Evolutionary conservation across 1,140 invertebrate species (phyloP), one percentile per base, ranked within the genome.

Genomic region (Chrysomallon squamiferum): DNA sequence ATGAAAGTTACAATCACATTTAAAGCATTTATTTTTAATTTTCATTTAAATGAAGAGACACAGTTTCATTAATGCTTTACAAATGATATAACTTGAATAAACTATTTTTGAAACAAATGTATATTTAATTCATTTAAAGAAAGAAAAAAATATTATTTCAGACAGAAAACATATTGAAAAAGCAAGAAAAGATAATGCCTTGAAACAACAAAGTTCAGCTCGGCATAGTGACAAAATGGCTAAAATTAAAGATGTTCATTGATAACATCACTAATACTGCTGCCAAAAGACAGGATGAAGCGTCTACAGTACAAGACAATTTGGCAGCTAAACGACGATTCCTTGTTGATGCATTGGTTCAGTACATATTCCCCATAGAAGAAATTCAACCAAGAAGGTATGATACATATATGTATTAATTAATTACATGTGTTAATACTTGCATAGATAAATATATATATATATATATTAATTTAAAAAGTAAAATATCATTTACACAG

Each of bases 281-380:
- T 49, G 52, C 54, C 13, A 64, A 67, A 13, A 67, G 65, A 65
- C 18, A 60, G 25, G 47, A 49, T 9, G 15, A 43, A 2, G 29
- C 64, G 3, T 27, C 58, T 13, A 20, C 35, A 32, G 52, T 45
- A 3, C 30, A 63, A 2, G 59, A 66, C 29, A 60, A 60, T 20
- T 59, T 75, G 22, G 52, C 56, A 9, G 29, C 22, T 13, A 49
- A 66, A 43, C 86, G 90, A 41, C 86, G 88, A 76, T 86, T 86
- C 45, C 88, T 90, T 70, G 88, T 92, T 50, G 85, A 90, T 63
- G 90, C 93, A 78, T 87, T 93, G 15, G 89, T 90, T 49, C 87
- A 91, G 71, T 92, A 91, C 82, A 92, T 94, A 75, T 93, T 94
- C 85, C 92, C 92, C 13, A 90, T 93, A 67, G 84, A 86, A 43